Base-by-base conservation (phyloP, 2,797 vertebrate genomes). In the Ara ararauna region DNA sequence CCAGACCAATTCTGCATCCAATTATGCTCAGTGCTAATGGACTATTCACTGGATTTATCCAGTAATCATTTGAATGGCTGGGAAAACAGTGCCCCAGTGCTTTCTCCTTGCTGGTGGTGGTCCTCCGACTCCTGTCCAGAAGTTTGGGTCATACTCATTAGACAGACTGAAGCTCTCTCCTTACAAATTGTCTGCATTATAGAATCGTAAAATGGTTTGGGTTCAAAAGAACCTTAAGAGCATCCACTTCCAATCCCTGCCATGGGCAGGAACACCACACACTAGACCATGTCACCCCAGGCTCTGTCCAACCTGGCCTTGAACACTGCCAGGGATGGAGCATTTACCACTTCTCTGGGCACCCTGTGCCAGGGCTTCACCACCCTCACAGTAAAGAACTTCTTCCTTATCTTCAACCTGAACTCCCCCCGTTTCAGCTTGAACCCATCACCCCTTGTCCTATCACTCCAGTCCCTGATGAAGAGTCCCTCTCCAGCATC, bases 41-140 rank as follows among this genome's bases (percentile, higher is more conserved):
- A 17, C 12, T 71, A 3, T 26, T 71, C 19, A 29, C 29, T 9
- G 10, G 30, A 45, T 76, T 76, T 62, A 9, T 42, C 58, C 67
- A 51, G 17, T 42, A 45, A 4, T 11, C 2, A 0, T n/a, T 23
- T 48, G 21, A 29, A 26, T 0, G 0, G 19, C 29, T 73, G 27
- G 23, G n/a, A 80, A 40, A 42, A 70, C 0, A 0, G 18, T 27
- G 8, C 7, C 40, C 20, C 13, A 3, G 38, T 22, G 18, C 40
- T 36, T 77, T 56, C 50, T 47, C 38, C 38, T 60, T 3, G 0
- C 3, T 13, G 13, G 38, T 40, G 24, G 11, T 58, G 68, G n/a
- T 45, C 29, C 5, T 79, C 74, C 14, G 62, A 1, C 10, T 51
- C 79, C 12, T 7, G 3, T 38, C 45, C 48, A 77, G n/a, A 64